Conservation (phyloP, 2,113 vertebrate genomes). For the Cettia cetti region DNA sequence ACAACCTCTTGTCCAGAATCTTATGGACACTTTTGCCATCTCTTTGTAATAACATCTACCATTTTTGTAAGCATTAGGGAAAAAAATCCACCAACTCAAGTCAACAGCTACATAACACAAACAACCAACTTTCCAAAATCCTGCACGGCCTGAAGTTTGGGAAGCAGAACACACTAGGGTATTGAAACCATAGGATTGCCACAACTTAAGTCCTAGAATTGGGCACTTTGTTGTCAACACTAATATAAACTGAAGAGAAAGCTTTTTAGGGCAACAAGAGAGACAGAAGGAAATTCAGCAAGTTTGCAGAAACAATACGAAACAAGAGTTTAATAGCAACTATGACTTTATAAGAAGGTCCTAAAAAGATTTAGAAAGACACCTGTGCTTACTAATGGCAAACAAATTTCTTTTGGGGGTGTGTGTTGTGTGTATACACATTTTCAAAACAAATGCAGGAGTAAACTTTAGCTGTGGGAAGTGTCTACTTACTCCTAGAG, state of each 20-base stretch:
- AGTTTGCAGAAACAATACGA: not conserved
- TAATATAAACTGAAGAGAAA: not conserved
- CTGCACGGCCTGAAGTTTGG: not conserved
- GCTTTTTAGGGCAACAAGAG: not conserved
- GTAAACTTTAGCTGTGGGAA: not conserved
- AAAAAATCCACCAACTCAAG: not conserved
- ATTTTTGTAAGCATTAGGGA: not conserved
- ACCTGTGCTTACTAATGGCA: not conserved
- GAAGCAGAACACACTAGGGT: not conserved
- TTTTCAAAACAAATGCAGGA: not conserved
- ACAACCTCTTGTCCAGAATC: not conserved
- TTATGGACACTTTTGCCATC: not conserved
- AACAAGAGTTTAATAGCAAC: not conserved
- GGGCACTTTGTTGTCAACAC: not conserved
- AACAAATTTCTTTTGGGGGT: not conserved
- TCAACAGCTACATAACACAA: not conserved
- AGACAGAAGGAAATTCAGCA: not conserved
- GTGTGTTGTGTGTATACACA: not conserved
- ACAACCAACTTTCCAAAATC: not conserved
- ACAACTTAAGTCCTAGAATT: accelerated
- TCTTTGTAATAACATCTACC: not conserved
- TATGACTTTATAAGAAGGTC: not conserved
- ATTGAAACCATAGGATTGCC: not conserved
- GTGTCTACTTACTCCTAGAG: not conserved
- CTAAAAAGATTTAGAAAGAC: not conserved